A percentile compares a stretch with the other conserved stretches of the same genome.
Evolutionary conservation across 2,888 invertebrate genomes (phyloP).

Genomic region (Sinodicranocentrus sp.): DNA sequence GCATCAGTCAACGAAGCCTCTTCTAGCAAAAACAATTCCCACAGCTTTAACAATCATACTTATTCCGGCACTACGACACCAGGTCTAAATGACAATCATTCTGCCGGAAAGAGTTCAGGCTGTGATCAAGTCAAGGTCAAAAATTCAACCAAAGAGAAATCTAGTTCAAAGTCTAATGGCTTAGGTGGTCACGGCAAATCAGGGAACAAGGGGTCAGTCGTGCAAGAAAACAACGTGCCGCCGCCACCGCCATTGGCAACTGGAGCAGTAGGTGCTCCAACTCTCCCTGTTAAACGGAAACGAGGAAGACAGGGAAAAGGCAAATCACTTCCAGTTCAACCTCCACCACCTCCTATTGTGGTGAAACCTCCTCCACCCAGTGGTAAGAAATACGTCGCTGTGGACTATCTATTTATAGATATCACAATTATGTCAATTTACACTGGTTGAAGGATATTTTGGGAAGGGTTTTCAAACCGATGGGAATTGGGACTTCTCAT

Average conservation of each 20-base stretch:
- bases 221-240: slow-evolving; percentile 51
- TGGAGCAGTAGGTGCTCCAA: slow-evolving; percentile 31
- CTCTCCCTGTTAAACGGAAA: slow-evolving; percentile 64
- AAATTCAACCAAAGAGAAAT: slow-evolving; percentile 54
- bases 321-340: slow-evolving; percentile 36
- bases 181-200: slow-evolving; percentile 47
- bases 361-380: slow-evolving; percentile 30
- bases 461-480: no score
- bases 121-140: slow-evolving; percentile 73
- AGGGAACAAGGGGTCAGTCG: slow-evolving; percentile 38
- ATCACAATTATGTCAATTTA: no score
- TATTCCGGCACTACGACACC: slow-evolving; percentile 46
- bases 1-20: slow-evolving; percentile 46
- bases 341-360: slow-evolving; percentile 50
- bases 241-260: slow-evolving; percentile 12
- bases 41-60: slow-evolving; percentile 61
- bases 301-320: slow-evolving; percentile 71
- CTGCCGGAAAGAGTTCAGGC: slow-evolving; percentile 68
- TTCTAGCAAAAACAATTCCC: slow-evolving; percentile 57
- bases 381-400: slow-evolving; percentile 20
- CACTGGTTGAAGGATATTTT: no score
- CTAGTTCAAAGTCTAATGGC: slow-evolving; percentile 51
- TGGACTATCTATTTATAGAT: not conserved
- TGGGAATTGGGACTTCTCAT: no score
- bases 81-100: slow-evolving; percentile 67